phyloP scores from a whole-genome alignment of 2,113 vertebrate species.

The Xenus cinereus region DNA sequence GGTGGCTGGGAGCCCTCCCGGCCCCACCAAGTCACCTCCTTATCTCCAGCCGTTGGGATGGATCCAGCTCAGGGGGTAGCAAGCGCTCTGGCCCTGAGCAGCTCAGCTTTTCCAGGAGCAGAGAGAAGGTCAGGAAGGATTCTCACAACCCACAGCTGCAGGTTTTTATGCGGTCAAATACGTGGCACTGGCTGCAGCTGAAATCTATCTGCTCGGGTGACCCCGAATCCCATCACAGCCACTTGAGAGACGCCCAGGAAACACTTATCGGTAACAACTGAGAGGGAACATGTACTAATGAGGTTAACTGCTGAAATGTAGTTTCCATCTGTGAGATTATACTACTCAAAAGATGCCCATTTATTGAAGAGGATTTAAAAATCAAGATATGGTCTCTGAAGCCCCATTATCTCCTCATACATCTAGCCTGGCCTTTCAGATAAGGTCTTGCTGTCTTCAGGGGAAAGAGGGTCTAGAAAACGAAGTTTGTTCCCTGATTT shows the following conservation, averaged over 20 bases:
- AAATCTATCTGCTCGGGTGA: background rate
- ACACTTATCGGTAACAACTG: background rate
- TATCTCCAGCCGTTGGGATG: accelerated
- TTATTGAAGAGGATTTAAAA: background rate
- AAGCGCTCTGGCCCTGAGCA: background rate
- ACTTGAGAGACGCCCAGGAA: background rate
- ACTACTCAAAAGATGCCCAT: background rate
- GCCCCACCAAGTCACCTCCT: background rate
- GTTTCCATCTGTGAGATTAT: background rate
- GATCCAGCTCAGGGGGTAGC: background rate
- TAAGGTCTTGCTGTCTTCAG: background rate
- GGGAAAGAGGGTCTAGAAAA: background rate
- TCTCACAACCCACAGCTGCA: background rate
- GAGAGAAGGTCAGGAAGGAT: background rate
- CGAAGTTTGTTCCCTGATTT: background rate
- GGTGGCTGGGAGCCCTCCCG: background rate
- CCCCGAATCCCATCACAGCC: background rate
- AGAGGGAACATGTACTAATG: background rate
- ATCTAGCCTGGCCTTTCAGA: background rate
- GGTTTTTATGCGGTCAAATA: background rate
- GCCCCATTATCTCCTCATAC: background rate
- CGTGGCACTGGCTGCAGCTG: background rate
- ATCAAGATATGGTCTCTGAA: background rate
- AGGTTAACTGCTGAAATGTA: background rate
- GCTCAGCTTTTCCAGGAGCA: background rate